Evolutionary conservation across 2,113 vertebrate genomes (phyloP).

Genomic region (Empidonax traillii): DNA sequence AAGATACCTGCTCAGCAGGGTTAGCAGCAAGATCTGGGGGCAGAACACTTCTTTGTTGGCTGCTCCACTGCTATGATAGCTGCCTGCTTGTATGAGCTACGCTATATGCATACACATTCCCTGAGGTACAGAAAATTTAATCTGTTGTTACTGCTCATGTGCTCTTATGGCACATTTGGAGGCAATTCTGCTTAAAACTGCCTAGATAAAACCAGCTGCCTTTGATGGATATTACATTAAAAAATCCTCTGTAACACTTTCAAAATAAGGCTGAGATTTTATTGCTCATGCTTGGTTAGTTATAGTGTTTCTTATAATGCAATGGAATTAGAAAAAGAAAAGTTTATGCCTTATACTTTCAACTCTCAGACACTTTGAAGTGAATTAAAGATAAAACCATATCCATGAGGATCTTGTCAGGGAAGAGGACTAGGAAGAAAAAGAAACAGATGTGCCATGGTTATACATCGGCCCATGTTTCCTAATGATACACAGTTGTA

Average conservation of each 20-base stretch:
- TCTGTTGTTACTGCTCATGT: slow-evolving; percentile 8
- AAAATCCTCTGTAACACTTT: neutral
- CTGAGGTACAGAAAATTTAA: neutral
- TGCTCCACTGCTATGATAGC: neutral
- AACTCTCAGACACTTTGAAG: neutral
- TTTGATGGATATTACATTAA: neutral
- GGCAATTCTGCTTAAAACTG: slow-evolving; percentile 15
- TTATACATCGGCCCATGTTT: neutral
- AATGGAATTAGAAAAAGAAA: neutral
- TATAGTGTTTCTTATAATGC: neutral
- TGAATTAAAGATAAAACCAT: neutral
- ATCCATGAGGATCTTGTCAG: neutral
- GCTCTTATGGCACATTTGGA: slow-evolving; percentile 1
- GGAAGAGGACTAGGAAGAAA: neutral
- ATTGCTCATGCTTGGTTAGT: neutral
- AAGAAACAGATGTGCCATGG: neutral
- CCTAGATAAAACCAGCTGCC: neutral
- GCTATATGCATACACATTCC: neutral
- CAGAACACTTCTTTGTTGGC: neutral
- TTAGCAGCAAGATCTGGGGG: neutral
- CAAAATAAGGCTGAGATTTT: neutral
- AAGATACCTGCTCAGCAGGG: neutral
- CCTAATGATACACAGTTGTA: neutral
- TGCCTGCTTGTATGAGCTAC: neutral
- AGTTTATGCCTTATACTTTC: neutral